These are phyloP conservation scores for Chymomyza caudatula DNA, from an alignment of 2,888 invertebrate species.

Conservation along the genomic window DNA sequence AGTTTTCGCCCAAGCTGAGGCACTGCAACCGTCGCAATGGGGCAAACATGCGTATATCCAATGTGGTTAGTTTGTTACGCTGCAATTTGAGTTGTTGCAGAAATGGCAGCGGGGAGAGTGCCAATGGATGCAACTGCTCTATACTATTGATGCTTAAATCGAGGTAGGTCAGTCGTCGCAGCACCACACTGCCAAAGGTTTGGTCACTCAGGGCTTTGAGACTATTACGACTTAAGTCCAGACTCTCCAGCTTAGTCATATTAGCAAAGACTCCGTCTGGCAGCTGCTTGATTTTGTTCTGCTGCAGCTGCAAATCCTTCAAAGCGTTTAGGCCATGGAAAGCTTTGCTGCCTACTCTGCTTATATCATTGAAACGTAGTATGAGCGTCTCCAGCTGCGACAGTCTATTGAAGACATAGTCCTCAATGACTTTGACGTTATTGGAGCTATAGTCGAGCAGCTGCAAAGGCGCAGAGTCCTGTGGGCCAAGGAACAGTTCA, in stretches of 20 bases:
- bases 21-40: slow-evolving; percentile 64
- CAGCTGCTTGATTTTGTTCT: slow-evolving; percentile 66
- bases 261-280: slow-evolving; percentile 59
- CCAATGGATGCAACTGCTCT: slow-evolving; percentile 56
- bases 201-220: slow-evolving; percentile 47
- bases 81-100: slow-evolving; percentile 66
- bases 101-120: slow-evolving; percentile 62
- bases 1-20: slow-evolving; percentile 70
- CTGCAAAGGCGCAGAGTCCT: slow-evolving; percentile 31
- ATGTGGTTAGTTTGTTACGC: slow-evolving; percentile 57
- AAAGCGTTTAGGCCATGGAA: slow-evolving; percentile 60
- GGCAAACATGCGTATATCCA: slow-evolving; percentile 70
- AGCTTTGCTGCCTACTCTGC: slow-evolving; percentile 38
- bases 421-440: slow-evolving; percentile 51
- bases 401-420: slow-evolving; percentile 56
- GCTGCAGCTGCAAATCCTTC: slow-evolving; percentile 56
- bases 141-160: slow-evolving; percentile 63
- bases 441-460: slow-evolving; percentile 71
- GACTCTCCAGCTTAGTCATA: slow-evolving; percentile 49
- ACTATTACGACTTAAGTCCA: slow-evolving; percentile 68
- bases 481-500: slow-evolving; percentile 56
- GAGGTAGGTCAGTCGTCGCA: slow-evolving; percentile 56
- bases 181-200: slow-evolving; percentile 54
- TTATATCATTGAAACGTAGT: slow-evolving; percentile 66
- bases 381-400: slow-evolving; percentile 57